Evolutionary conservation across 2,113 vertebrate genomes (phyloP).

Genomic region (Vulpes vulpes): DNA sequence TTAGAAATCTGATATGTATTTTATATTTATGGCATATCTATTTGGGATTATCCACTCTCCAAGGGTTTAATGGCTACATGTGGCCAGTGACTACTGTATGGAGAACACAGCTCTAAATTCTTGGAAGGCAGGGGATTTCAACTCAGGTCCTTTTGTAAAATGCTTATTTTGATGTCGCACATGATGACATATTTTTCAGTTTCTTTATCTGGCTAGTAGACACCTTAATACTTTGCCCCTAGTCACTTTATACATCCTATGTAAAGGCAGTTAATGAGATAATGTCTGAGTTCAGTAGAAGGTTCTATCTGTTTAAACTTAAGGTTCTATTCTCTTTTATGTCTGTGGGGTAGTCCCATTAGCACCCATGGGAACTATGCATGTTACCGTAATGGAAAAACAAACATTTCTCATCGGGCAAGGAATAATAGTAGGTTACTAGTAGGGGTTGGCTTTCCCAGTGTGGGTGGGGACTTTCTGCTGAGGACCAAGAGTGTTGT

Average conservation of each 20-base stretch:
- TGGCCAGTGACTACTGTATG: neutral
- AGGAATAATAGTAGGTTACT: conserved; percentile 48
- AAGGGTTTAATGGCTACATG: neutral
- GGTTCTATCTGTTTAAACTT: conserved; percentile 63
- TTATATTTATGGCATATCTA: neutral
- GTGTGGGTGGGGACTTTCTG: conserved; percentile 76
- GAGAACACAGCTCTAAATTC: neutral
- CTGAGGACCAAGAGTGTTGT: neutral
- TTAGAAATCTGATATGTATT: neutral
- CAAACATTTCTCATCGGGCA: conserved; percentile 62
- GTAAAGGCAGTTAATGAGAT: conserved; percentile 66
- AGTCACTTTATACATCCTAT: neutral
- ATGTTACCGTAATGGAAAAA: conserved; percentile 50
- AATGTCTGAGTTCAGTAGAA: conserved; percentile 67
- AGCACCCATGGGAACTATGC: conserved; percentile 61
- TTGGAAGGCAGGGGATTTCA: neutral
- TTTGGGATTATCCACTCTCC: no score
- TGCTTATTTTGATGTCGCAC: neutral
- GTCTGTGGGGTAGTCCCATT: conserved; percentile 72
- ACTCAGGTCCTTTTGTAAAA: neutral
- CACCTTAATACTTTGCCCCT: neutral
- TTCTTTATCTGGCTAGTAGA: conserved; percentile 26
- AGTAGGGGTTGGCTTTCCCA: neutral
- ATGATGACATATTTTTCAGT: neutral
- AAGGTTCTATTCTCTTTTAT: conserved; percentile 56